Percentiles rank a stretch among this genome's conserved stretches.
phyloP scores from a whole-genome alignment of 2,113 vertebrate genomes.

The Salvelinus alpinus region DNA sequence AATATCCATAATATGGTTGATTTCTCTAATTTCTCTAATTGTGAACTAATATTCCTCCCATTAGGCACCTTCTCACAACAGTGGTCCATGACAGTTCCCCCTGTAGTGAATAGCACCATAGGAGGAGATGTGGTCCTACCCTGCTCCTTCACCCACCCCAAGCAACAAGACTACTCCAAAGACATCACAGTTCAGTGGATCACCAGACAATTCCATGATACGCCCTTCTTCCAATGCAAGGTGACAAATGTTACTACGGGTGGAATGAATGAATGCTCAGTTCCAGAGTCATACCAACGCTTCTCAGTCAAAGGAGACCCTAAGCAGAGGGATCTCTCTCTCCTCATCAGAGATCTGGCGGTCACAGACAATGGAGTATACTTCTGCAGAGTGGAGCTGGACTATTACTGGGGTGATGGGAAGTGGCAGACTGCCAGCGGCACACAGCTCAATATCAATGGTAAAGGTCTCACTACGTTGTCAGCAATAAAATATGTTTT shows the following conservation, averaged over 20 bases:
- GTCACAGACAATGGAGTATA: constrained; percentile 17
- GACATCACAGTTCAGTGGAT: constrained; percentile 26
- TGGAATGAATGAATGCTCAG: neutral
- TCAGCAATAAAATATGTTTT: neutral
- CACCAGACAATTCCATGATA: neutral
- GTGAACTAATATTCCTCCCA: neutral
- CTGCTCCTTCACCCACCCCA: constrained; percentile 36
- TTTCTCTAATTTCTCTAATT: neutral
- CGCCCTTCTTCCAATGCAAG: constrained; percentile 24
- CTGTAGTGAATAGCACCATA: constrained; percentile 12
- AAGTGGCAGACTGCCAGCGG: neutral
- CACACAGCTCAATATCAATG: constrained; percentile 18
- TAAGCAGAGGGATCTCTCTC: constrained; percentile 21
- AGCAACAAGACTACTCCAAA: constrained; percentile 18
- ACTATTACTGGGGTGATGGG: neutral
- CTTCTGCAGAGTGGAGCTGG: constrained; percentile 34
- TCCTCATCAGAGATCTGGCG: constrained; percentile 18
- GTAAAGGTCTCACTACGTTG: neutral
- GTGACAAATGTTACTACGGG: neutral
- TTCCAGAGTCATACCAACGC: neutral
- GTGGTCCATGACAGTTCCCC: constrained; percentile 5
- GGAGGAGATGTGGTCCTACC: constrained; percentile 17
- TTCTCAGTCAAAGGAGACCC: constrained; percentile 22
- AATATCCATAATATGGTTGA: too few species aligned
- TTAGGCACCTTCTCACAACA: neutral